These are phyloP conservation scores for Cosmia pyralina DNA, from an alignment of 2,888 invertebrate genomes.

Conservation along the genomic window DNA sequence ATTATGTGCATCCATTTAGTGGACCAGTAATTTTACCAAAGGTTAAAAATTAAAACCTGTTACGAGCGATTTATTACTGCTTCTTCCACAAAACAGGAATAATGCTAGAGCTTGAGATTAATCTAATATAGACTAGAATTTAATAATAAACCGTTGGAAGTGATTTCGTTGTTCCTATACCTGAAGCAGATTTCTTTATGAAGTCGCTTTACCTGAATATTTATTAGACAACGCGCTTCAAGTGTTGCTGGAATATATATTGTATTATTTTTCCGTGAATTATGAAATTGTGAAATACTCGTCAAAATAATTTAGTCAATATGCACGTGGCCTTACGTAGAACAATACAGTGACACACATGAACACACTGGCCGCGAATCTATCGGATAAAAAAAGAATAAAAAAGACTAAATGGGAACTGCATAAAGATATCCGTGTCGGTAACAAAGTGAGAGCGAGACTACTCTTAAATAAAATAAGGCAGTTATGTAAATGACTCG, in stretches of 20 bases:
- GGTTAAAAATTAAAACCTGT: neutral
- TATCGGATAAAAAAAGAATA: slow-evolving; percentile 50
- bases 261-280: no score
- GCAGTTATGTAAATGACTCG: slow-evolving; percentile 84
- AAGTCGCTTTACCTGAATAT: no score
- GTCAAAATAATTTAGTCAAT: neutral
- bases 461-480: slow-evolving; percentile 83
- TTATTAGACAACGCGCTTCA: no score
- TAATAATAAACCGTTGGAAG: no score
- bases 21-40: neutral
- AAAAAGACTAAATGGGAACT: slow-evolving; percentile 69
- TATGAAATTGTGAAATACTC: no score
- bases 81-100: neutral
- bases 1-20: slow-evolving; percentile 4
- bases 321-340: slow-evolving; percentile 54
- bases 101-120: no score
- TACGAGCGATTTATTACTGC: no score
- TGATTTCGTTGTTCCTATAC: no score
- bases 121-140: neutral
- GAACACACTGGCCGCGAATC: slow-evolving; percentile 62
- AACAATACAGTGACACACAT: slow-evolving; percentile 64
- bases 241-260: no score
- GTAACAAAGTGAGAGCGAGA: slow-evolving; percentile 75
- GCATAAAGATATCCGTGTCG: slow-evolving; percentile 81
- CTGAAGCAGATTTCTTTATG: no score